Percentiles rank a stretch among this genome's conserved stretches.
Evolutionary conservation across 2,113 vertebrate species (phyloP).

Genomic region (Cyanoramphus novaezelandiae): DNA sequence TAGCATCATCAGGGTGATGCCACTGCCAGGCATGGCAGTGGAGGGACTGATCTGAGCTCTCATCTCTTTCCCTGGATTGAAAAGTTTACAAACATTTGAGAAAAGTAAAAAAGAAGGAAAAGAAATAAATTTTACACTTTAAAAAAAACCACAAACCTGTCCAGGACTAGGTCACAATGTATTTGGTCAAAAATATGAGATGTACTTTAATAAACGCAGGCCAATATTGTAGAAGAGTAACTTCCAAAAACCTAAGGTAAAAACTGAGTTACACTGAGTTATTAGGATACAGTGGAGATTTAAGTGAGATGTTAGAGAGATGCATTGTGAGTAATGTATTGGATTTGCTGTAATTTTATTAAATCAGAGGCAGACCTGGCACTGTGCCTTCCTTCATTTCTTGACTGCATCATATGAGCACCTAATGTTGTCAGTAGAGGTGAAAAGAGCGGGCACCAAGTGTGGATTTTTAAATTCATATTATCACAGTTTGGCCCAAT

Average conservation of each 20-base stretch:
- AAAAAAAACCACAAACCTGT: background rate
- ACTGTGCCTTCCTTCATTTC: background rate
- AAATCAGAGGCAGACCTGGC: background rate
- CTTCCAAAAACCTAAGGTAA: constrained; percentile 11
- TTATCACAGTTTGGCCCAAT: background rate
- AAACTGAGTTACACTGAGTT: constrained; percentile 4
- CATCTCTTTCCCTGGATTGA: background rate
- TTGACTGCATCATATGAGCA: background rate
- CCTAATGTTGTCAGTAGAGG: background rate
- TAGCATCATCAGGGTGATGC: background rate
- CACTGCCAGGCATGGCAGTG: accelerated
- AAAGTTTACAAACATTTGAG: background rate
- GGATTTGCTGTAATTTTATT: constrained; percentile 32
- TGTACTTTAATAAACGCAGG: background rate
- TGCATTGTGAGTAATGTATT: background rate
- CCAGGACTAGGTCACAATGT: background rate
- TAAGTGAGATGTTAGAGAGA: constrained; percentile 33
- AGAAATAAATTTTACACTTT: background rate
- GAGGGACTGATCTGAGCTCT: background rate
- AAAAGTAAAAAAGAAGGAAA: background rate
- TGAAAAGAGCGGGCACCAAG: background rate
- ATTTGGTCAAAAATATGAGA: background rate
- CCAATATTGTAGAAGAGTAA: background rate
- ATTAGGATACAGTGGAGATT: background rate
- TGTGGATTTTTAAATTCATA: background rate